These are phyloP conservation scores for Siderastrea siderea DNA, from an alignment of 92 coral and sea anemone genomes.

Conservation along the genomic window DNA sequence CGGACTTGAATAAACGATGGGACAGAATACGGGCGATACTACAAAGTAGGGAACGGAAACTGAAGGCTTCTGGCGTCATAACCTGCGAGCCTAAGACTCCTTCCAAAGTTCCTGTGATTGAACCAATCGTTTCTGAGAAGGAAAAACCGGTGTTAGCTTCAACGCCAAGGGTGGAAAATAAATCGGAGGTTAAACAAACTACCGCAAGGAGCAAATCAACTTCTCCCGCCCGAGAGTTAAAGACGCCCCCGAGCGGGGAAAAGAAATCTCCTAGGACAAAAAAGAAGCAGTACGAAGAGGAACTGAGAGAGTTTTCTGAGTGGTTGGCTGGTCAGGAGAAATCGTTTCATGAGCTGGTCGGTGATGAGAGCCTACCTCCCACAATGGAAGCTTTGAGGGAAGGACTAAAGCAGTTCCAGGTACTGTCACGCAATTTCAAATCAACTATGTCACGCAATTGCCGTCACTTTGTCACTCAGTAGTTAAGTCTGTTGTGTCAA, in stretches of 20 bases:
- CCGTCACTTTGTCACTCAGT: too few species aligned
- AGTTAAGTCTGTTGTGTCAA: too few species aligned
- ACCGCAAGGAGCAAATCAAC: constrained; percentile 50
- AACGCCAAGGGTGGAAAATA: constrained; percentile 53
- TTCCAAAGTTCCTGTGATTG: constrained; percentile 32
- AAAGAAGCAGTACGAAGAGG: constrained; percentile 84
- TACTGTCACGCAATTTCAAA: constrained; percentile 7
- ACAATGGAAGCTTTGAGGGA: constrained; percentile 80
- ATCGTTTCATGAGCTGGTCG: constrained; percentile 83
- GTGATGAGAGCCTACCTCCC: constrained; percentile 79
- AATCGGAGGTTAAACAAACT: constrained; percentile 42
- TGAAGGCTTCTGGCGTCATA: constrained; percentile 74
- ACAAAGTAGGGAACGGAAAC: constrained; percentile 78
- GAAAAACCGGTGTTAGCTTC: constrained; percentile 46
- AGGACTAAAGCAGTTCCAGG: constrained; percentile 90
- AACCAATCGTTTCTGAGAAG: constrained; percentile 47
- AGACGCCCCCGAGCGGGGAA: constrained; percentile 66
- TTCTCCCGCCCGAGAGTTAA: constrained; percentile 51
- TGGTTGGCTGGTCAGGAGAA: constrained; percentile 92
- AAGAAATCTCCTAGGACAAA: constrained; percentile 84
- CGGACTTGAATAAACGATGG: constrained; percentile 83
- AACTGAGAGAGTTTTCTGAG: constrained; percentile 89
- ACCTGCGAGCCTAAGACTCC: constrained; percentile 29
- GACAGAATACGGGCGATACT: constrained; percentile 77
- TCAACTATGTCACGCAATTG: neutral